phyloP scores from a whole-genome alignment of 2,888 invertebrate species.

The Acronicta psi region DNA sequence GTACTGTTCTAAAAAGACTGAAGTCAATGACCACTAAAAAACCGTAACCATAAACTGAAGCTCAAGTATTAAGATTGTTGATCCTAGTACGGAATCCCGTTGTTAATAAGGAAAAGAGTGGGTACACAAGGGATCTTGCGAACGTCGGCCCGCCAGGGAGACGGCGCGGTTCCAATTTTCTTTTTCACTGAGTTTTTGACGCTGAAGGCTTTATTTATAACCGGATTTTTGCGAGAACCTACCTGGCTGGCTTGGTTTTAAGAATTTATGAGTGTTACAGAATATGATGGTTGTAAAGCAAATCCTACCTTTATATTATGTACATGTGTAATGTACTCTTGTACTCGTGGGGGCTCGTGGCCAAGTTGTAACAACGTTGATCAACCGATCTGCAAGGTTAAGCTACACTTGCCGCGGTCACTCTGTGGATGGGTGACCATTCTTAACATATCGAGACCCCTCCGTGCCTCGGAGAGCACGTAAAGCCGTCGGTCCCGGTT shows the following conservation, averaged over 20 bases:
- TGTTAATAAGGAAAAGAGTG: constrained; percentile 77
- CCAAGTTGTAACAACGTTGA: too few species aligned
- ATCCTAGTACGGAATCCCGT: constrained; percentile 61
- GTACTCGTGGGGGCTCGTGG: too few species aligned
- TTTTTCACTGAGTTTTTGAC: constrained; percentile 70
- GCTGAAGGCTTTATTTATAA: constrained; percentile 53
- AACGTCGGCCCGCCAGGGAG: constrained; percentile 50
- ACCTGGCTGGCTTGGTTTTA: constrained; percentile 20
- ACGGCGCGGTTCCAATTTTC: constrained; percentile 67
- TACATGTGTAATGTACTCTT: too few species aligned
- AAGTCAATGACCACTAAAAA: background rate
- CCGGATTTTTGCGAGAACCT: constrained; percentile 40
- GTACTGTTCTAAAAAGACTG: background rate
- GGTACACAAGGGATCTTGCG: constrained; percentile 69
- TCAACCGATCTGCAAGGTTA: too few species aligned
- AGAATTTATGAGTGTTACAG: constrained; percentile 10
- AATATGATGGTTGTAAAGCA: background rate
- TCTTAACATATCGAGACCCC: too few species aligned
- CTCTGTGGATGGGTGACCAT: too few species aligned
- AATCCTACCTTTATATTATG: too few species aligned
- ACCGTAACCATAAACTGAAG: background rate
- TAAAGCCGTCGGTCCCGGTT: too few species aligned
- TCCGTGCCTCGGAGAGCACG: too few species aligned
- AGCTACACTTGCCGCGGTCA: too few species aligned
- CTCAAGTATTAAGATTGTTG: constrained; percentile 60